Conservation (phyloP, 2,113 vertebrate species). For the Lophochroa leadbeateri region DNA sequence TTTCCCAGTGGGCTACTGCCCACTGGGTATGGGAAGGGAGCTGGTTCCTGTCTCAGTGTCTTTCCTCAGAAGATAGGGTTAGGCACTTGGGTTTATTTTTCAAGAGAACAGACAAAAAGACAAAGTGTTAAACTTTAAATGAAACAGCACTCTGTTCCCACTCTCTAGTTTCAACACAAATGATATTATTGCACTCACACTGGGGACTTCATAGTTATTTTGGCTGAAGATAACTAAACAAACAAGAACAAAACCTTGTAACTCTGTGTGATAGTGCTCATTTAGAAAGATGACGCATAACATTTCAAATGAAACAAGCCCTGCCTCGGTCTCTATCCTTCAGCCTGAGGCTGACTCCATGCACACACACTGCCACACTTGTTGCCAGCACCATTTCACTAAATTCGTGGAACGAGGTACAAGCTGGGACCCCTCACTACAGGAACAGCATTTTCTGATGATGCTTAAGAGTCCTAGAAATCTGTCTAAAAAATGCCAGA, state of each 20-base stretch:
- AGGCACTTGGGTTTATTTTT: background rate
- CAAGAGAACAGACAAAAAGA: background rate
- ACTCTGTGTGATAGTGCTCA: background rate
- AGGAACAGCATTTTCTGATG: background rate
- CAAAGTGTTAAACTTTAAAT: background rate
- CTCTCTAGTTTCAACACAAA: background rate
- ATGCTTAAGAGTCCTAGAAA: background rate
- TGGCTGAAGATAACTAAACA: background rate
- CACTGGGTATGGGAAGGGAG: background rate
- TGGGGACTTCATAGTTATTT: constrained; percentile 2
- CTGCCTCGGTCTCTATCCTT: background rate
- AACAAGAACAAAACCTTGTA: background rate
- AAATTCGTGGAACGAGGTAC: background rate
- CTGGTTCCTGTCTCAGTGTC: background rate
- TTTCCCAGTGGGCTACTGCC: background rate
- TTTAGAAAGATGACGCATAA: background rate
- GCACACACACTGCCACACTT: background rate
- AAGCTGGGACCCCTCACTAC: background rate
- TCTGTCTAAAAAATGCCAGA: background rate
- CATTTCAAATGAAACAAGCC: background rate
- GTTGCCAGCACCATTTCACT: background rate
- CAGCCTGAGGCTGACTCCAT: background rate
- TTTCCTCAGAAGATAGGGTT: background rate
- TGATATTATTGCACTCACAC: background rate
- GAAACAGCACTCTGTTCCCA: background rate